These are phyloP conservation scores for Rhimphoctona megacephalus DNA, from an alignment of 2,888 invertebrate species.

Conservation along the genomic window DNA sequence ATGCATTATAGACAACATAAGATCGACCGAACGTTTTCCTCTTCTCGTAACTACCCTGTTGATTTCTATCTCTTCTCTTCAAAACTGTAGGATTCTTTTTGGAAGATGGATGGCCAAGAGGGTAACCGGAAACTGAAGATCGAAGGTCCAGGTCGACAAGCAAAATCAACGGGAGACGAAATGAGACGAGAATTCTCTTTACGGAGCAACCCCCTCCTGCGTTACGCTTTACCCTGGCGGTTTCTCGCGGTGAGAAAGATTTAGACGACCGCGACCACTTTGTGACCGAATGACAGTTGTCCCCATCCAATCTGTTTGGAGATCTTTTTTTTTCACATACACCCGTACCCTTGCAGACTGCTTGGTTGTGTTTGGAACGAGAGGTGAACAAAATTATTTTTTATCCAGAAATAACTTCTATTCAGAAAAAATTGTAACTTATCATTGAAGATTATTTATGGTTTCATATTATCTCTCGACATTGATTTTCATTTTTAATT, in stretches of 20 bases:
- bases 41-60: conserved; percentile 23
- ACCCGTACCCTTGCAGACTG: conserved; percentile 10
- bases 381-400: conserved; percentile 45
- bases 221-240: conserved; percentile 37
- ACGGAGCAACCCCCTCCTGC: conserved; percentile 28
- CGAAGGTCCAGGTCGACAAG: conserved; percentile 38
- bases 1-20: conserved; percentile 78
- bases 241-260: conserved; percentile 62
- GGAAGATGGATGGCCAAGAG: conserved; percentile 46
- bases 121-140: conserved; percentile 50
- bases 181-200: conserved; percentile 16
- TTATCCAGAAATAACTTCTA: background rate
- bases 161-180: conserved; percentile 56
- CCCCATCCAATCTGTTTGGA: conserved; percentile 33
- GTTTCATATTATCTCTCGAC: background rate
- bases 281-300: conserved; percentile 53
- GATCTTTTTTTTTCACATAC: conserved; percentile 29
- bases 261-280: conserved; percentile 63
- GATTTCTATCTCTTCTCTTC: conserved; percentile 46
- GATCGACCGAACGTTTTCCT: conserved; percentile 33
- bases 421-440: background rate
- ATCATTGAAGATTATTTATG: background rate
- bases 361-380: background rate
- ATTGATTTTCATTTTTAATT: background rate
- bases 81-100: conserved; percentile 27